Evolutionary conservation across 1,140 invertebrate species (phyloP), one percentile per base, ranked within the genome.

Genomic region (Brevipalpus yothersi): DNA sequence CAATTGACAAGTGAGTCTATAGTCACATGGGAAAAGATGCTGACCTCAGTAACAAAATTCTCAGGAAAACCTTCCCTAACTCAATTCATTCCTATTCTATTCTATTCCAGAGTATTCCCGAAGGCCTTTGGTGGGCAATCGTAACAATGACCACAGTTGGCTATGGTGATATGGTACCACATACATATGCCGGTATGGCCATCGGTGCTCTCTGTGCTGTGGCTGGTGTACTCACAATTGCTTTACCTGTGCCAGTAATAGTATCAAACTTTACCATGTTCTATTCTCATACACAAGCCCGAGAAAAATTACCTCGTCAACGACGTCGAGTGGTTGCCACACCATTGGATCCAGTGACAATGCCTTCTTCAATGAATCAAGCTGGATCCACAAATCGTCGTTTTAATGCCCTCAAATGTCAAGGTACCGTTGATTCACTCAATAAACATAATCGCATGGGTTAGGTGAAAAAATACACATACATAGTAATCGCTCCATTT

Each of bases 221-320:
- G 40, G 82, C 85, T 15, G 88, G 89, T 42, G 88, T 92, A 60
- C 75, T 93, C 1, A 89, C 86, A 23, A 92, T 93, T 65, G 86
- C 87, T 1, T 76, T 93, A 39, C 45, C 45, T 0, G 87, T 94
- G 47, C 89, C 88, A 5, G 86, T 92, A 65, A 91, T 93, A 62
- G 88, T 92, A 59, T 86, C 82, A 65, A 93, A 92, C 72, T 92
- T 92, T 75, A 84, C 83, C 31, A 86, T 88, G 80, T 90, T 90
- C 71, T 91, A 91, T 69, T 87, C 85, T 1, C 87, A 93, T 68
- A 90, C 86, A 4, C 77, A 91, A 80, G 86, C 86, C 15, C 73
- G 87, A 59, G 86, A 83, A 59, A 90, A 90, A 72, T 74, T 90
- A 60, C 85, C 86, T 4, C 89, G 89, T 73, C 83, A 86, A 68